Evolutionary conservation across 2,888 invertebrate genomes (phyloP), one percentile per base, ranked within the genome.

Genomic region (Pseudoips prasinana): DNA sequence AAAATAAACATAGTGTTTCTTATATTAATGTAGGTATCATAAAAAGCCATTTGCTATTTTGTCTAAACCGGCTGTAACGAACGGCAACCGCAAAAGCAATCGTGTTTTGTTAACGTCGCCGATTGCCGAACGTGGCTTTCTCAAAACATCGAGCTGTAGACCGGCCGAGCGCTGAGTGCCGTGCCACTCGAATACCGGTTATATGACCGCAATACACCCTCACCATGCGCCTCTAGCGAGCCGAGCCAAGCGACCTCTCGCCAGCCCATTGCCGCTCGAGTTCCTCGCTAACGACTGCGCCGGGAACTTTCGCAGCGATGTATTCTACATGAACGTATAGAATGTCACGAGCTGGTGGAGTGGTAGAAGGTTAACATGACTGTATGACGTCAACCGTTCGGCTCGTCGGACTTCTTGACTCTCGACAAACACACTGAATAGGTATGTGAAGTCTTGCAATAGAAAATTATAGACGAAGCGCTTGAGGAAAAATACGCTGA

Each of bases 331-430:
- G 25, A 18, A 29, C 46, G 39, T 51, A 39, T 41, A 46, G 49
- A 48, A 59, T 62, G 57, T 58, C 58, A 58, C 49, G 48, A 56
- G 51, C 55, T 50, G 51, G 51, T 49, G 40, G 38, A 51, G 55
- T 75, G 68, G 80, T 83, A 70, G 62, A 68, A 73, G 77, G 71
- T 76, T 67, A 71, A 80, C 83, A 78, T 76, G 75, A 70, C 67
- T 69, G 70, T 63, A 87, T 88, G 87, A 88, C 87, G 87, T 87
- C 87, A 88, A 85, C 86, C 59, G 74, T 78, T 87, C 77, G 86
- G 84, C 82, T 81, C 79, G 86, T 77, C 79, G 77, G 81, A 75
- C 79, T 85, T 78, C 83, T 83, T 75, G 77, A 74, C 80, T 79
- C 82, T 81, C 80, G 74, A 78, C 79, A 84, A 85, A 84, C 81